A percentile compares a stretch with the other conserved stretches of the same genome.
phyloP scores from a whole-genome alignment of 2,888 invertebrate genomes.

The Cerceris rybyensis region DNA sequence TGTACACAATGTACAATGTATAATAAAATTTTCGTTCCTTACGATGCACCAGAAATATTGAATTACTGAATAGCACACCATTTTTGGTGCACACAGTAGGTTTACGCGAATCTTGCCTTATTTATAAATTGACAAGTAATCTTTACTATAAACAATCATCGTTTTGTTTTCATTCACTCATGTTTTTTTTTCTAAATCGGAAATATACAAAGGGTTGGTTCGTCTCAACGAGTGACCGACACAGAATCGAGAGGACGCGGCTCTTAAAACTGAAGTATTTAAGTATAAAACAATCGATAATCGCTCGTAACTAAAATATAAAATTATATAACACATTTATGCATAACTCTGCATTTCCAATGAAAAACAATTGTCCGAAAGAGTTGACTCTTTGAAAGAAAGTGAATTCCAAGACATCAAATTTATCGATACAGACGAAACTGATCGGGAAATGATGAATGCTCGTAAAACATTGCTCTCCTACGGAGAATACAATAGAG shows the following conservation, averaged over 20 bases:
- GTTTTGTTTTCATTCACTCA: conserved; percentile 19
- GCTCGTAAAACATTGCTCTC: conserved; percentile 32
- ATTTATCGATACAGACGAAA: conserved; percentile 9
- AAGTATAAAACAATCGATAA: conserved; percentile 37
- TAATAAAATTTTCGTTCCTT: conserved; percentile 25
- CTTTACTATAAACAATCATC: conserved; percentile 42
- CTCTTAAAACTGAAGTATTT: conserved; percentile 14
- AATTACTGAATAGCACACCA: conserved; percentile 32
- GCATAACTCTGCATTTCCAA: conserved; percentile 29
- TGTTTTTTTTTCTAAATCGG: conserved; percentile 20
- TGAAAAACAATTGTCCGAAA: conserved; percentile 23
- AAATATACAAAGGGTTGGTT: conserved; percentile 43
- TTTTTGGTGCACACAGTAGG: conserved; percentile 34
- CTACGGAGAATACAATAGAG: conserved; percentile 15
- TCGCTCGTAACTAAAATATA: conserved; percentile 24
- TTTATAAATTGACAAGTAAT: conserved; percentile 37
- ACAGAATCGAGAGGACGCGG: conserved; percentile 20
- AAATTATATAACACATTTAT: conserved; percentile 28
- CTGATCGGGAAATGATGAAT: conserved; percentile 1
- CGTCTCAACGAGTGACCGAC: conserved; percentile 43
- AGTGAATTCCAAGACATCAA: conserved; percentile 3
- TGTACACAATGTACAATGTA: conserved; percentile 58
- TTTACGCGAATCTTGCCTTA: conserved; percentile 11
- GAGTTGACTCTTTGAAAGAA: conserved; percentile 1
- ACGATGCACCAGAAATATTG: conserved; percentile 35